These are phyloP conservation scores for Patiria pectinifera DNA, from an alignment of 53 echinoderm and acorn worm species.

Conservation along the genomic window DNA sequence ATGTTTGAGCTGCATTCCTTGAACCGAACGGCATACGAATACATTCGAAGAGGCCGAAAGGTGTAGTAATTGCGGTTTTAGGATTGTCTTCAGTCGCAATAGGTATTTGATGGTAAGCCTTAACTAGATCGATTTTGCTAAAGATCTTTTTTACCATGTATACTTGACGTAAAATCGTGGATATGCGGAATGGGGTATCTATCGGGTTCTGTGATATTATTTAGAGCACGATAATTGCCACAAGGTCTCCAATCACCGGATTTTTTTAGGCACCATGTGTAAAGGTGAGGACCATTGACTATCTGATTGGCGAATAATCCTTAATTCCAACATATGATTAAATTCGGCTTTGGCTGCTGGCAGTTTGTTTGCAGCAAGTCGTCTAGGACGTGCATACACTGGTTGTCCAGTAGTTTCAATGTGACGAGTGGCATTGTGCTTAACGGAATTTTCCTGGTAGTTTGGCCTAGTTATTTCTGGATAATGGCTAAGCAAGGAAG, in stretches of 20 bases:
- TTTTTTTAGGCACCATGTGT: not conserved
- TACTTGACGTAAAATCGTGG: conserved; percentile 11
- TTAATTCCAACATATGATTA: too few relatives aligned
- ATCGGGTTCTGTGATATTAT: conserved; percentile 44
- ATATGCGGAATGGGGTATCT: conserved; percentile 59
- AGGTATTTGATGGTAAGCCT: conserved; percentile 52
- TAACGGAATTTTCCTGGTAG: too few relatives aligned
- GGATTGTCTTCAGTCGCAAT: not conserved
- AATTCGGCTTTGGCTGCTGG: too few relatives aligned
- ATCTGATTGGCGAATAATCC: not conserved
- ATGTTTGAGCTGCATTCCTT: conserved; percentile 16
- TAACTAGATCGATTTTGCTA: conserved; percentile 52
- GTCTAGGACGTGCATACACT: not conserved
- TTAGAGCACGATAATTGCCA: not conserved
- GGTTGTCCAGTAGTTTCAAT: too few relatives aligned
- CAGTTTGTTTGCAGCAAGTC: too few relatives aligned
- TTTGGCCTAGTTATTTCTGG: too few relatives aligned
- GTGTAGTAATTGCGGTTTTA: conserved; percentile 42
- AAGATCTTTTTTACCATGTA: conserved; percentile 51
- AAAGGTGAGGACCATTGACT: not conserved
- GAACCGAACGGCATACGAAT: conserved; percentile 35
- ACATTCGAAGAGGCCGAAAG: conserved; percentile 32
- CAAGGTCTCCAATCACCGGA: too few relatives aligned
- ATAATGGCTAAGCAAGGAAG: too few relatives aligned
- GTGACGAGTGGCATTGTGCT: too few relatives aligned